These are phyloP conservation scores for Hypolimnas misippus DNA, from an alignment of 2,888 invertebrate species.

Conservation along the genomic window DNA sequence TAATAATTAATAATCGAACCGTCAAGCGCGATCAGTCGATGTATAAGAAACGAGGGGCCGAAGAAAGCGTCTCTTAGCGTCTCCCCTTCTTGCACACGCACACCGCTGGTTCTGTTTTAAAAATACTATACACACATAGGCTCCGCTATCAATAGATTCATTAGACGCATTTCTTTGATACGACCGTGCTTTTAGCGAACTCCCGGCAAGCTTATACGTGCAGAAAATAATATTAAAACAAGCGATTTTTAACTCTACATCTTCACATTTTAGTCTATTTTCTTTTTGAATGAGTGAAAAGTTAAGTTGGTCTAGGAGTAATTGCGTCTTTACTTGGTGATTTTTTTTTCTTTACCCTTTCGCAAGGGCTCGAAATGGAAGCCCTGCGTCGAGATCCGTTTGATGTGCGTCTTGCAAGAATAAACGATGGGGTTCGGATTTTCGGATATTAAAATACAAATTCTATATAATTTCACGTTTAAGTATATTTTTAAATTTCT, in stretches of 20 bases:
- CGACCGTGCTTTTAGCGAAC: constrained; percentile 75
- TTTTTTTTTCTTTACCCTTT: constrained; percentile 65
- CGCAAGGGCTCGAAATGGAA: constrained; percentile 60
- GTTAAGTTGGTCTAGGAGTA: constrained; percentile 63
- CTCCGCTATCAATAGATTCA: constrained; percentile 80
- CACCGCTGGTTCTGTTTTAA: constrained; percentile 66
- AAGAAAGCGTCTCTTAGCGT: constrained; percentile 81
- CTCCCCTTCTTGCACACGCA: constrained; percentile 74
- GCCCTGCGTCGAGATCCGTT: constrained; percentile 52
- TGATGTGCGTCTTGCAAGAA: constrained; percentile 63
- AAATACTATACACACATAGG: constrained; percentile 69
- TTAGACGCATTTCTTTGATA: constrained; percentile 83
- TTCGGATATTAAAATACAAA: constrained; percentile 18
- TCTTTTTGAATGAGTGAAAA: constrained; percentile 33
- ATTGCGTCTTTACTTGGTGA: constrained; percentile 77
- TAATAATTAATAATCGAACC: constrained; percentile 40
- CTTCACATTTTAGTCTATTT: constrained; percentile 22
- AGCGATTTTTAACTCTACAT: constrained; percentile 53
- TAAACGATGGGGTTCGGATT: constrained; percentile 37
- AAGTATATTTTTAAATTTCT: background rate
- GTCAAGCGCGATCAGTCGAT: constrained; percentile 53
- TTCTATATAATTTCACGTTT: constrained; percentile 4
- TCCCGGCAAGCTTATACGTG: constrained; percentile 52
- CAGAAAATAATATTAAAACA: constrained; percentile 37
- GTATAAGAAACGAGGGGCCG: constrained; percentile 79